phyloP scores from a whole-genome alignment of 2,797 vertebrate genomes.

The Onychomys leucogaster region DNA sequence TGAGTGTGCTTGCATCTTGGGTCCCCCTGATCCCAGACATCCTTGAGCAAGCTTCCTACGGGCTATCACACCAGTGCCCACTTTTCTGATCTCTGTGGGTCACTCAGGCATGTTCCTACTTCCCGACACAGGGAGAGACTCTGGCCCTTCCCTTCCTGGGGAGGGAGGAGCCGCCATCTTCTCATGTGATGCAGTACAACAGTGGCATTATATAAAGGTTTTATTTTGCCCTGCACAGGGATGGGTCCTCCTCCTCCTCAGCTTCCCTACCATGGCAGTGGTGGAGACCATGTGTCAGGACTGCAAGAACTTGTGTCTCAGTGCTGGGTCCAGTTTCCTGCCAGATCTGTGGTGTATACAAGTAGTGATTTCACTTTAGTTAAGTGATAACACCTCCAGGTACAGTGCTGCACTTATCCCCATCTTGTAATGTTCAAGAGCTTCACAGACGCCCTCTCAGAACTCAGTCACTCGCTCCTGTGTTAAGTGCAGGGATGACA shows the following conservation, averaged over 20 bases:
- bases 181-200: background rate
- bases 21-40: background rate
- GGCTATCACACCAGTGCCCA: too few relatives aligned
- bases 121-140: background rate
- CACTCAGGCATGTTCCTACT: background rate
- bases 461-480: background rate
- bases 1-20: background rate
- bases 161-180: background rate
- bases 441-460: background rate
- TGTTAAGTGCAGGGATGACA: background rate
- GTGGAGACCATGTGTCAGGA: accelerated
- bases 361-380: background rate
- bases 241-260: too few relatives aligned
- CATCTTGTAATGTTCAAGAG: background rate
- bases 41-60: background rate
- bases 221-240: background rate
- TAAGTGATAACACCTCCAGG: background rate
- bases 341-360: background rate
- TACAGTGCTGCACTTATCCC: background rate
- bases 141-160: too few relatives aligned
- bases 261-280: background rate
- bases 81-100: background rate
- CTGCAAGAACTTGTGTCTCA: background rate
- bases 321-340: background rate
- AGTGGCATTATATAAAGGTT: background rate